Evolutionary conservation across 1,140 invertebrate species (phyloP), one percentile per base, ranked within the genome.

Genomic region (Stegodyphus dumicola): DNA sequence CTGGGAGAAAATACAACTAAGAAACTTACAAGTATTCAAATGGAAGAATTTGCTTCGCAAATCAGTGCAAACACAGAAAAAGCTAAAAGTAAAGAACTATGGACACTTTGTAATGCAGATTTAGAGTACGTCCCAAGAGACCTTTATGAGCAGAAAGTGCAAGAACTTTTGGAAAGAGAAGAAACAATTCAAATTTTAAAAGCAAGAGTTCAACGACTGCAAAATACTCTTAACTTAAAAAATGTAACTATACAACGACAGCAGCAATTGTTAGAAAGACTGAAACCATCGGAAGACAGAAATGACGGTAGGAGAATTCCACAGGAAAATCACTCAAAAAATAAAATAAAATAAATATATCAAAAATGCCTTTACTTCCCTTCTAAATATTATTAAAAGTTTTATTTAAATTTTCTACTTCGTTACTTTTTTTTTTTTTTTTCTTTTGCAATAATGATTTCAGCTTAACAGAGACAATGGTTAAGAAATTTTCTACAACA

Each of bases 111-210:
- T 10, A 53, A 80, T 80, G 56, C 54, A 13, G 15, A 13, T 51
- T 71, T 60, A 1, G 69, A 65, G 6, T 74, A 54, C 13, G 79
- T 83, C 7, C 81, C 81, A 5, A 15, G 60, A 69, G 81, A 84
- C 2, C 7, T 74, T 5, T 76, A 66, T 18, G 71, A 84, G 6
- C 81, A 76, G 6, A 84, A 75, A 56, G 73, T 76, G 11, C 60
- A 84, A 49, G 71, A 75, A 48, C 51, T 76, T 13, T 17, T 76
- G 6, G 56, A 60, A 18, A 76, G 18, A 11, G 51, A 84, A 48
- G 81, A 84, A 15, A 76, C 60, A 6, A 84, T 84, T 48, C 49
- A 66, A 49, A 52, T 74, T 56, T 49, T 84, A 17, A 76, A 53
- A 75, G 81, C 81, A 2, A 54, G 73, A 56, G 69, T 84, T 2